Percentiles rank a stretch among this genome's conserved stretches.
Evolutionary conservation across 2,888 invertebrate genomes (phyloP).

Genomic region (Pyrrhia umbra): DNA sequence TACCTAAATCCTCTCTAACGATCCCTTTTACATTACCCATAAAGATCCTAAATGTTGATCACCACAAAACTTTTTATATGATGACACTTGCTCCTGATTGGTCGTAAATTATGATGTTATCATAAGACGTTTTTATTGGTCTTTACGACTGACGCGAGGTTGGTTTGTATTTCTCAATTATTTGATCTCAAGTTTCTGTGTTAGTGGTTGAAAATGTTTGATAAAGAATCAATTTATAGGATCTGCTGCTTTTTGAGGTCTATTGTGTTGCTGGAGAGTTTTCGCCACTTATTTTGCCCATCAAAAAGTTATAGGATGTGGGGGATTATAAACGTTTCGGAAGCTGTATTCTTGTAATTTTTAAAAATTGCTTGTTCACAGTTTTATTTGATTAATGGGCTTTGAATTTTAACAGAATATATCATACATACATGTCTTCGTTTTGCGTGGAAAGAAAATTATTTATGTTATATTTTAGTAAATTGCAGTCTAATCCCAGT

Average conservation of each 20-base stretch:
- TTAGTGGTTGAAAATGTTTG: background rate
- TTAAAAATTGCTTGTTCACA: too few species aligned
- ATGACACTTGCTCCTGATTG: constrained; percentile 46
- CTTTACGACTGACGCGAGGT: constrained; percentile 37
- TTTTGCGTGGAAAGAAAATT: too few species aligned
- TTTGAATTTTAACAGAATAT: too few species aligned
- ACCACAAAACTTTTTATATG: constrained; percentile 40
- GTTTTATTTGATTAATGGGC: too few species aligned
- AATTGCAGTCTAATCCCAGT: too few species aligned
- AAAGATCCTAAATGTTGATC: constrained; percentile 33
- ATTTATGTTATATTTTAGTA: too few species aligned
- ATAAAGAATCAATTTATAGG: background rate
- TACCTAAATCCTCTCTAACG: constrained; percentile 8
- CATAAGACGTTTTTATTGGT: constrained; percentile 59
- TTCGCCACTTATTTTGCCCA: too few species aligned
- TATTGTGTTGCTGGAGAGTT: too few species aligned
- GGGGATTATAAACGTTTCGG: too few species aligned
- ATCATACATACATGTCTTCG: too few species aligned
- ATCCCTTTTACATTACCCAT: constrained; percentile 45
- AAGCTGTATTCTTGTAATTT: too few species aligned
- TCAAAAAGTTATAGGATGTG: too few species aligned
- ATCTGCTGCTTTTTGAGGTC: background rate
- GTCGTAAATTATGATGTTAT: constrained; percentile 59
- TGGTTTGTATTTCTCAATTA: constrained; percentile 50
- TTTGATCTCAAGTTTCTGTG: constrained; percentile 30